Evolutionary conservation across 2,888 invertebrate species (phyloP).

Genomic region (Oligia strigilis): DNA sequence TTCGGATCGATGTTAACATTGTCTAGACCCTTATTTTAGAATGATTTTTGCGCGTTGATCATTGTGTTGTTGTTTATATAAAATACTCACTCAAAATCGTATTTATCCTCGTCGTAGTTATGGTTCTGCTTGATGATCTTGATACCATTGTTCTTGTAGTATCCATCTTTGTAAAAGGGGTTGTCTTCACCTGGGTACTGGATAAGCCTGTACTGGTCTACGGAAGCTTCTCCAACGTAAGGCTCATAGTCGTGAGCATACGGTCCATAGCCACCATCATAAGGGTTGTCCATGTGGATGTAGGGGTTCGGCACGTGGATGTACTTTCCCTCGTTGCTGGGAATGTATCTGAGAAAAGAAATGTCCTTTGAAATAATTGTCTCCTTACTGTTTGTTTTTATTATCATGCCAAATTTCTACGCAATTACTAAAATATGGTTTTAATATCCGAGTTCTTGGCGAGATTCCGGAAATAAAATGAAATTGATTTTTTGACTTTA

Average conservation of each 20-base stretch:
- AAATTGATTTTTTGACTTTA: slow-evolving; percentile 17
- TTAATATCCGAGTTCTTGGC: too few species aligned
- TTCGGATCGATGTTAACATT: background rate
- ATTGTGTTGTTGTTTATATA: background rate
- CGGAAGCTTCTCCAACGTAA: slow-evolving; percentile 86
- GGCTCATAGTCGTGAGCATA: slow-evolving; percentile 87
- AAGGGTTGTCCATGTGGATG: slow-evolving; percentile 88
- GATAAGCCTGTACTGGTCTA: slow-evolving; percentile 82
- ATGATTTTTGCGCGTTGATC: background rate
- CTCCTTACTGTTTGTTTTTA: slow-evolving; percentile 20
- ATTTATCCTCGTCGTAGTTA: slow-evolving; percentile 88
- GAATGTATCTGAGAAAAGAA: slow-evolving; percentile 83
- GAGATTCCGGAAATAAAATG: too few species aligned
- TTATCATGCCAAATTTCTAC: background rate
- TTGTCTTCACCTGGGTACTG: slow-evolving; percentile 80
- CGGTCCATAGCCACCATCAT: slow-evolving; percentile 85
- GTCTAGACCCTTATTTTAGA: background rate
- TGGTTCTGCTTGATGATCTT: slow-evolving; percentile 88
- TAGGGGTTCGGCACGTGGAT: slow-evolving; percentile 89
- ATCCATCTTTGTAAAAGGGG: slow-evolving; percentile 88
- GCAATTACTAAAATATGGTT: too few species aligned
- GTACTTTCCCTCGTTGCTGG: slow-evolving; percentile 88
- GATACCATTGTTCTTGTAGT: slow-evolving; percentile 89
- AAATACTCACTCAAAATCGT: slow-evolving; percentile 88
- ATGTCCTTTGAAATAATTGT: slow-evolving; percentile 8